Percentiles rank a stretch among this genome's conserved stretches.
These are phyloP conservation scores for Leptodactylus fallax DNA, from an alignment of 2,797 vertebrate genomes.

Conservation along the genomic window DNA sequence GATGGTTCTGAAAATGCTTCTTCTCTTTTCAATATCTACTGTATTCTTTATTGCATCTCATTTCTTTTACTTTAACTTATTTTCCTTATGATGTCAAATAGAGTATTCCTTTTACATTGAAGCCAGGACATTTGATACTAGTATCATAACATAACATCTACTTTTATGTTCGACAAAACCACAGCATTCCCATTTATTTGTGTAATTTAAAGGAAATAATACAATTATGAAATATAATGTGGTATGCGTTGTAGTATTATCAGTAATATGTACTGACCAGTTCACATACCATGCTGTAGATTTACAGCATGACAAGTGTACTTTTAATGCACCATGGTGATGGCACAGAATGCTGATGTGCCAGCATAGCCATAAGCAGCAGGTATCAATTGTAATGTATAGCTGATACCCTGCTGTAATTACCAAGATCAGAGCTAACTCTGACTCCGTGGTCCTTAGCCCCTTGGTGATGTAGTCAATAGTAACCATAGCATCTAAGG, in stretches of 20 bases:
- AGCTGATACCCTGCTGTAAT: no score
- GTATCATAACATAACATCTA: neutral
- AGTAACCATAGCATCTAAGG: no score
- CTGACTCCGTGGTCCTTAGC: no score
- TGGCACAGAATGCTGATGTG: no score
- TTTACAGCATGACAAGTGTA: no score
- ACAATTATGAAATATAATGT: neutral
- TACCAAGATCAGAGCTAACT: no score
- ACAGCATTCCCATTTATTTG: neutral
- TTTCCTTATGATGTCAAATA: constrained; percentile 31
- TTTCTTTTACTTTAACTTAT: constrained; percentile 8
- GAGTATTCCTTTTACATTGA: constrained; percentile 14
- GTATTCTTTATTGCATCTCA: neutral
- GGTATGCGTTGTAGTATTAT: neutral
- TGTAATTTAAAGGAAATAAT: neutral
- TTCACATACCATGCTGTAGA: no score
- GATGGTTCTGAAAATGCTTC: constrained; percentile 10
- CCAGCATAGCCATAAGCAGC: no score
- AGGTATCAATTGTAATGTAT: no score
- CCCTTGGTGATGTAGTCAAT: no score
- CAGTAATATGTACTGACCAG: neutral
- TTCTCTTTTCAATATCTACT: constrained; percentile 15
- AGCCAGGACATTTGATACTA: constrained; percentile 1
- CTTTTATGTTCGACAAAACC: neutral
- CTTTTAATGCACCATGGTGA: no score